Evolutionary conservation across 2,797 vertebrate genomes (phyloP), one percentile per base, ranked within the genome.

Genomic region (Vireo griseus): DNA sequence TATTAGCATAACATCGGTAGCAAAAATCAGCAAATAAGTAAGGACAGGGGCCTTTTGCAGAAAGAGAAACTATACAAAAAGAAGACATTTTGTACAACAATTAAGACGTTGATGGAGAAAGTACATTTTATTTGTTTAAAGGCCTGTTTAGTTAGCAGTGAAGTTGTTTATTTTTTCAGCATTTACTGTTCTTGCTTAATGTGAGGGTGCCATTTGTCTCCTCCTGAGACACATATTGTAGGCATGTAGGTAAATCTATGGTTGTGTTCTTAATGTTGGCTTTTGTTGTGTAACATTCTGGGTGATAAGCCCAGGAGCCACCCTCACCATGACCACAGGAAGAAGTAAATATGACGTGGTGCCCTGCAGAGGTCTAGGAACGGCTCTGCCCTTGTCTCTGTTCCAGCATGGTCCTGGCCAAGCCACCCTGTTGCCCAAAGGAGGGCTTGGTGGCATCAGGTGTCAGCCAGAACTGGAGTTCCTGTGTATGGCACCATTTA

Each of bases 21-120:
- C 89, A 93, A 92, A 94, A 97, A 93, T 95, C 55, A 93, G 79
- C 76, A 84, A 92, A 71, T 71, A 83, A 76, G 29, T 66, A 95
- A 96, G 72, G 90, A 94, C 21, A 85, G 62, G 24, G 15, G 54
- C 92, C 40, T 48, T 86, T 48, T 92, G n/a, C 48, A n/a, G n/a
- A n/a, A n/a, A 68, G 71, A 83, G 82, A 88, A 96, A 94, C 33
- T 97, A 65, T 93, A 90, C 88, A 92, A 95, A 97, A 96, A 94
- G 89, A 95, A 96, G 78, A 76, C 68, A 94, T 96, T 86, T 84
- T 95, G 65, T 92, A 69, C 61, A 69, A 83, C 52, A 91, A 59
- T 92, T 91, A 90, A 37, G 71, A 72, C 54, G 44, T 84, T 73
- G 90, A 76, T 96, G 94, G 93, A 97, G 86, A 92, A 74, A 10